Percentiles rank a stretch among this genome's conserved stretches.
Conservation (phyloP, 2,888 invertebrate species). For the Ganaspis brasiliensis region DNA sequence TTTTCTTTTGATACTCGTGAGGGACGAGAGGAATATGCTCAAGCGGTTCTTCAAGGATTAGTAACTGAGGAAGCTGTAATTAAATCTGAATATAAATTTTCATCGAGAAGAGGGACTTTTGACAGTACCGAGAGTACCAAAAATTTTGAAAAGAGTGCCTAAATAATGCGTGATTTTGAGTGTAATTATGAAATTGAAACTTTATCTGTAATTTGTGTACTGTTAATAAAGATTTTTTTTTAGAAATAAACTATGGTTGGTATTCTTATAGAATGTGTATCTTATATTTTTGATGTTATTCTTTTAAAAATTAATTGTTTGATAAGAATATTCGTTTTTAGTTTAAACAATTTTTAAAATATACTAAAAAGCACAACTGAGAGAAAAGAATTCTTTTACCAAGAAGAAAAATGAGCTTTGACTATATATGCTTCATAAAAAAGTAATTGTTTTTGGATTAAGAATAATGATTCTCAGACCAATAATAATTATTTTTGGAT, state of each 20-base stretch:
- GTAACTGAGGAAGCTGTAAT: conserved; percentile 58
- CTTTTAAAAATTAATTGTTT: too few species aligned
- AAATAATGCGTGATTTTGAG: conserved; percentile 40
- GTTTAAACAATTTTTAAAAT: too few species aligned
- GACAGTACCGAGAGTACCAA: conserved; percentile 33
- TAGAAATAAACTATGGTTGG: neutral
- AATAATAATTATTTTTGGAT: too few species aligned
- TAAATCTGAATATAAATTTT: conserved; percentile 38
- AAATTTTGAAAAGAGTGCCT: conserved; percentile 14
- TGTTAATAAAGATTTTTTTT: conserved; percentile 33
- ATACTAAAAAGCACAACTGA: too few species aligned
- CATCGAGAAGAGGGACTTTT: conserved; percentile 18
- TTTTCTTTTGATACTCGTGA: conserved; percentile 76
- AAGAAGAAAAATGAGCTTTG: too few species aligned
- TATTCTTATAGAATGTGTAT: too few species aligned
- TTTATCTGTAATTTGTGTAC: conserved; percentile 42
- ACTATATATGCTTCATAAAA: too few species aligned
- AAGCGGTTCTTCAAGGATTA: conserved; percentile 75
- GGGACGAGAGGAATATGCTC: conserved; percentile 75
- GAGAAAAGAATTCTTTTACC: too few species aligned
- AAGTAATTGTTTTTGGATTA: too few species aligned
- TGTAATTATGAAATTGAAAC: conserved; percentile 44
- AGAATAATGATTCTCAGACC: too few species aligned
- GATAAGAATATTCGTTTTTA: too few species aligned
- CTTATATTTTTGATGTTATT: too few species aligned